Base-by-base conservation (phyloP, 2,113 vertebrate genomes). In the Phylloscopus trochilus region DNA sequence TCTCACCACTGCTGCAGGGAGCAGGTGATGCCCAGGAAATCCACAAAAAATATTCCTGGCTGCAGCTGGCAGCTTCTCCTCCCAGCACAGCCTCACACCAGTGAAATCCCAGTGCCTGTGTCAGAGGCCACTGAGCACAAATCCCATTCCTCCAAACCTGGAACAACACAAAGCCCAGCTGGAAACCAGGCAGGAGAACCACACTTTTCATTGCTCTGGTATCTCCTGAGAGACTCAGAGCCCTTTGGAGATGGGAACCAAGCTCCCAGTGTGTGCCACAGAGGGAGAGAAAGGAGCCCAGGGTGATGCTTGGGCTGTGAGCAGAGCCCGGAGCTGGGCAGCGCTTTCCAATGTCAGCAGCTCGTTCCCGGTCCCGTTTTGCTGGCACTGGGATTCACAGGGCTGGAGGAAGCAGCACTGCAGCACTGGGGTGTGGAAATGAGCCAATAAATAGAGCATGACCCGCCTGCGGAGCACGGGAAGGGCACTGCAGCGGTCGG, bases 131-230 rank as follows among this genome's bases (percentile, higher is more conserved):
- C 43, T 11, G 15, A 68, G 35, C 60, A 47, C 15, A 41, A 44
- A 79, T 83, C 59, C 84, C 52, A 41, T 27, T 72, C 67, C 66
- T 52, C 55, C 60, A 53, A 37, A 62, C 19, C 0, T 3, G 19
- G 33, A 91, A 15, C 37, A 22, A 2, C 4, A 2, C 30, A 76
- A 83, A 89, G 53, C 72, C 62, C 74, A 19, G 60, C 56, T 30
- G 21, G 88, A 59, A 58, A 59, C 6, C 3, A 19, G n/a, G 30
- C 7, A 19, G 37, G n/a, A 46, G n/a, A 74, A 44, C 7, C 3
- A 2, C 1, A 0, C 5, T 64, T 37, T 19, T 2, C 6, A 2
- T 33, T 11, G 5, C 63, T 52, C 18, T 27, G 43, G 13, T 23
- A 7, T 37, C 23, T 80, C 58, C 31, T 21, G 39, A 60, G 68